Percentiles rank a stretch among this genome's conserved stretches.
Conservation (phyloP, 1,140 invertebrate species). For the Trichonephila inaurata region DNA sequence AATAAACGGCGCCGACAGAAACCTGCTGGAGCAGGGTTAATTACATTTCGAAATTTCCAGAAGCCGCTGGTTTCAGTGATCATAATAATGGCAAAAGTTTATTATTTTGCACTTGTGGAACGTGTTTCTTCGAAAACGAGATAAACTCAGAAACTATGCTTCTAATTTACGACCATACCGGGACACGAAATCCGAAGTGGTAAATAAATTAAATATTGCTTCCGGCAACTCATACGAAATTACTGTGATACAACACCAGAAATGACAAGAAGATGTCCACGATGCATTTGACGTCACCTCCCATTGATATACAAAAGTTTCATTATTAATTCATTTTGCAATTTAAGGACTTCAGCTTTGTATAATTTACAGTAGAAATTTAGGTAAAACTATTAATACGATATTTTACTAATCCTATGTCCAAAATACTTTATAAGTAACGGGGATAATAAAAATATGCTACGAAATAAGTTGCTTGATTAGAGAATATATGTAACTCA, state of each 20-base stretch:
- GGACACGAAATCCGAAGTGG: neutral
- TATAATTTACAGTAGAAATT: no score
- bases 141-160: no score
- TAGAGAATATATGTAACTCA: no score
- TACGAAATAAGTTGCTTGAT: no score
- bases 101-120: conserved; percentile 44
- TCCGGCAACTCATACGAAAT: neutral
- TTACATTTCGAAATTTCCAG: conserved; percentile 42
- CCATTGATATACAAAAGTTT: neutral
- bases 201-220: conserved; percentile 50
- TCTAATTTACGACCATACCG: no score
- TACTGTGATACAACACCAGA: no score
- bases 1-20: conserved; percentile 1
- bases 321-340: neutral
- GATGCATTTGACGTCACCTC: neutral
- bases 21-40: neutral
- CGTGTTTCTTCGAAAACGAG: neutral
- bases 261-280: conserved; percentile 26
- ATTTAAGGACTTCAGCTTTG: neutral
- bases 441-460: no score
- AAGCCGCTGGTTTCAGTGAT: neutral
- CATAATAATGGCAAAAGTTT: conserved; percentile 35
- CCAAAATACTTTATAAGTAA: no score
- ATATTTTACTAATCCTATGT: no score
- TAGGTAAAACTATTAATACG: no score